Evolutionary conservation across 2,888 invertebrate species (phyloP).

Genomic region (Nyleta sp.): DNA sequence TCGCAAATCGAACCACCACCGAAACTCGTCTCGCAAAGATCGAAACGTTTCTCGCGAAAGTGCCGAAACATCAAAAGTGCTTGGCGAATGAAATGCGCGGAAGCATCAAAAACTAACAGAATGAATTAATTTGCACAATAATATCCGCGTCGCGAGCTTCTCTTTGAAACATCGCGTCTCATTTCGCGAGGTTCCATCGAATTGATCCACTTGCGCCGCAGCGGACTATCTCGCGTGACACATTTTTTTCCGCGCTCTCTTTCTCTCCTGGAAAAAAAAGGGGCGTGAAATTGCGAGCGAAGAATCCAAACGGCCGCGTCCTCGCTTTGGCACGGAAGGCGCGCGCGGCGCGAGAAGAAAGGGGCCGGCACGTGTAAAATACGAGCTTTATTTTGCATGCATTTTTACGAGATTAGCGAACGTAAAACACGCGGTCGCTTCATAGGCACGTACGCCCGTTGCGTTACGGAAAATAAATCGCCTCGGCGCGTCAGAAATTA

Average conservation of each 20-base stretch:
- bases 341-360: constrained; percentile 30
- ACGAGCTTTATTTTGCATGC: constrained; percentile 77
- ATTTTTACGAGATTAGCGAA: constrained; percentile 79
- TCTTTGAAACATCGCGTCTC: constrained; percentile 9
- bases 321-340: constrained; percentile 46
- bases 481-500: constrained; percentile 74
- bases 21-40: too few relatives aligned
- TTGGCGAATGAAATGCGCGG: too few relatives aligned
- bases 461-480: constrained; percentile 73
- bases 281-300: constrained; percentile 50
- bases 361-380: constrained; percentile 67
- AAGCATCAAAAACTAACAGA: not conserved
- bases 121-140: constrained; percentile 27
- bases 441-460: constrained; percentile 74
- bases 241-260: constrained; percentile 43
- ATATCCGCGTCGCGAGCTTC: constrained; percentile 4
- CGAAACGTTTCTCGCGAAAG: too few relatives aligned
- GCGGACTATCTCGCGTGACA: constrained; percentile 27
- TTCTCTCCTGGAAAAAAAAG: too few relatives aligned
- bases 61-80: too few relatives aligned
- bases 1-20: too few relatives aligned
- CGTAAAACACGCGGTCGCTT: constrained; percentile 75
- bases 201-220: constrained; percentile 35
- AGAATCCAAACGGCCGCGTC: constrained; percentile 49
- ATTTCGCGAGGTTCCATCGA: constrained; percentile 32